Conservation (phyloP, 2,797 vertebrate species). For the Neosilurus hyrtlii region DNA sequence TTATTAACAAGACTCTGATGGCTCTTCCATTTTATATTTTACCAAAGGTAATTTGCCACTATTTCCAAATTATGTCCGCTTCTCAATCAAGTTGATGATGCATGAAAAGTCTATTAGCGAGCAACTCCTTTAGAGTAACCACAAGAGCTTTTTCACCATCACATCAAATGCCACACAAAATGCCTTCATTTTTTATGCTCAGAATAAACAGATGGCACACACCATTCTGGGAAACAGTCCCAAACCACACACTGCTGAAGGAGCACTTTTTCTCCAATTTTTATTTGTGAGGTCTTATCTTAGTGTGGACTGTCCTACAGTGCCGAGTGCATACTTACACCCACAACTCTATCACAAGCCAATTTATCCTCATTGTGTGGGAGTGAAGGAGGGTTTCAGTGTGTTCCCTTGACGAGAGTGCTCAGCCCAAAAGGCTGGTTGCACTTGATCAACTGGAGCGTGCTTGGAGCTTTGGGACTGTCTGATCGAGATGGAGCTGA, state of each 20-base stretch:
- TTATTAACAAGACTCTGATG: slow-evolving; percentile 50
- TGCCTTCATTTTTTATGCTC: slow-evolving; percentile 73
- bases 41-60: slow-evolving; percentile 57
- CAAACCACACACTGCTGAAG: slow-evolving; percentile 68
- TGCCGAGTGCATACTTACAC: slow-evolving; percentile 59
- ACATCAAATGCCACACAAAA: slow-evolving; percentile 65
- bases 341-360: slow-evolving; percentile 74
- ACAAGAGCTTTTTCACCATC: slow-evolving; percentile 44
- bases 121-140: slow-evolving; percentile 44
- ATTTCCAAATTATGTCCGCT: slow-evolving; percentile 57
- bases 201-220: slow-evolving; percentile 70
- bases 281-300: slow-evolving; percentile 45
- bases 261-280: slow-evolving; percentile 66
- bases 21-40: slow-evolving; percentile 55
- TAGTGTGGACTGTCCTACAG: slow-evolving; percentile 40
- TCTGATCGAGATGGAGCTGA: slow-evolving; percentile 74
- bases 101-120: slow-evolving; percentile 56
- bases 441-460: slow-evolving; percentile 72
- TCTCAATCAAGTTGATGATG: slow-evolving; percentile 57
- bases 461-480: slow-evolving; percentile 67
- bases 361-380: slow-evolving; percentile 71
- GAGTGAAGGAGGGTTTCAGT: slow-evolving; percentile 62
- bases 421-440: slow-evolving; percentile 63
- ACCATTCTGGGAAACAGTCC: slow-evolving; percentile 54
- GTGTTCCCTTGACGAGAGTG: slow-evolving; percentile 66